Percentiles rank a stretch among this genome's conserved stretches.
Evolutionary conservation across 92 coral and sea anemone species (phyloP).

Genomic region (Phymanthus crucifer): DNA sequence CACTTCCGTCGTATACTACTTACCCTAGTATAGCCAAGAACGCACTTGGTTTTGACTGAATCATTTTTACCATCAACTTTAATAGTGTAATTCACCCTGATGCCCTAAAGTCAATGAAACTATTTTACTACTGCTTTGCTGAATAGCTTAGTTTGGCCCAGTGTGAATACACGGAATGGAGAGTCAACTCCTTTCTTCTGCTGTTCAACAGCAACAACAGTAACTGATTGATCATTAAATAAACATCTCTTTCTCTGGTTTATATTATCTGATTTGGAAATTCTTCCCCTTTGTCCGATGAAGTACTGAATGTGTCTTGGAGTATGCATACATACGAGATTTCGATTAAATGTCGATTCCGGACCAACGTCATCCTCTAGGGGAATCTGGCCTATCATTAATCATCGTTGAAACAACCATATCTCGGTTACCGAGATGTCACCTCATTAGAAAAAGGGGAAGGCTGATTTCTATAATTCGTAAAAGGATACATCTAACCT

Average conservation of each 20-base stretch:
- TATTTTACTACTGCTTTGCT: neutral
- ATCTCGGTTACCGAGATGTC: neutral
- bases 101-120: conserved; percentile 4
- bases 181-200: conserved; percentile 34
- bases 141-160: conserved; percentile 12
- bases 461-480: neutral
- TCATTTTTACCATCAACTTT: conserved; percentile 15
- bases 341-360: too few species aligned
- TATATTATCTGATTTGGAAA: neutral
- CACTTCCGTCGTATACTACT: too few species aligned
- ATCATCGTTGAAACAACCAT: neutral
- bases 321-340: too few species aligned
- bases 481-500: neutral
- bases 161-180: conserved; percentile 26
- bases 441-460: neutral
- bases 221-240: conserved; percentile 27
- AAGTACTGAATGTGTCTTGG: too few species aligned
- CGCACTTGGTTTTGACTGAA: neutral
- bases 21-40: neutral
- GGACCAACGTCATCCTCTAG: too few species aligned
- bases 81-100: conserved; percentile 9
- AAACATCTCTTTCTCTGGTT: conserved; percentile 24
- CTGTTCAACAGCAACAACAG: conserved; percentile 46
- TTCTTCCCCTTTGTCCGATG: neutral
- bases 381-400: neutral